Percentiles rank a stretch among this genome's conserved stretches.
These are phyloP conservation scores for Sebastes baramenuke DNA, from an alignment of 2,797 vertebrate genomes.

Conservation along the genomic window DNA sequence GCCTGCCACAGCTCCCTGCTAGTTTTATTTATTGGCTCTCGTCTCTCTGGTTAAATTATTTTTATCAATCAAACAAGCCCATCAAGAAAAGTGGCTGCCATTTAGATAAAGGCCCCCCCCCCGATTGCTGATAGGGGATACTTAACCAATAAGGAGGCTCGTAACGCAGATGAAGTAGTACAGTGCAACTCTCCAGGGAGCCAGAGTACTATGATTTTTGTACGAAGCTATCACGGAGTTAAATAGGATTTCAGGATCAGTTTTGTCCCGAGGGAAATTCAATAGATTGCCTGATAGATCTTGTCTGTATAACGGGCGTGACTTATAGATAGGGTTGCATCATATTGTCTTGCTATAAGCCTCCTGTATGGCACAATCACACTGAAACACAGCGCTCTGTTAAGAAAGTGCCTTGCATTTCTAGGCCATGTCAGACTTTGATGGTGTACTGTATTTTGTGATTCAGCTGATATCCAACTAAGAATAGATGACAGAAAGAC, in stretches of 20 bases:
- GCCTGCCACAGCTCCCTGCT: slow-evolving; percentile 16
- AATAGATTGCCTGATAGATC: slow-evolving; percentile 44
- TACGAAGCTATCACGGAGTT: slow-evolving; percentile 38
- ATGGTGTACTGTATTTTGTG: slow-evolving; percentile 15
- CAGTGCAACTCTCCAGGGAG: slow-evolving; percentile 34
- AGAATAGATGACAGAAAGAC: slow-evolving; percentile 34
- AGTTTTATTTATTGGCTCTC: slow-evolving; percentile 55
- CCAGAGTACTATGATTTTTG: slow-evolving; percentile 37
- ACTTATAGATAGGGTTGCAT: slow-evolving; percentile 25
- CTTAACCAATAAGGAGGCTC: slow-evolving; percentile 39
- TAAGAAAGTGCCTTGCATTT: slow-evolving; percentile 9
- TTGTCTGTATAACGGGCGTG: slow-evolving; percentile 21
- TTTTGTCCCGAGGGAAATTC: slow-evolving; percentile 43
- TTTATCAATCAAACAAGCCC: slow-evolving; percentile 69
- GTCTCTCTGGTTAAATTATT: slow-evolving; percentile 57
- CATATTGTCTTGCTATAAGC: not conserved
- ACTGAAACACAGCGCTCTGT: not conserved
- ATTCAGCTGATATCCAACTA: slow-evolving; percentile 28
- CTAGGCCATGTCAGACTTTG: slow-evolving; percentile 31
- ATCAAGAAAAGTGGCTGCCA: slow-evolving; percentile 58
- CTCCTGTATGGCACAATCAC: not conserved
- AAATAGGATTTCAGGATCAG: slow-evolving; percentile 43
- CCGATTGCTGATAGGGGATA: not conserved
- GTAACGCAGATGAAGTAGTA: slow-evolving; percentile 35
- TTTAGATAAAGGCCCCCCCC: slow-evolving; percentile 34